Evolutionary conservation across 2,113 vertebrate genomes (phyloP).

Genomic region (Chauna torquata): DNA sequence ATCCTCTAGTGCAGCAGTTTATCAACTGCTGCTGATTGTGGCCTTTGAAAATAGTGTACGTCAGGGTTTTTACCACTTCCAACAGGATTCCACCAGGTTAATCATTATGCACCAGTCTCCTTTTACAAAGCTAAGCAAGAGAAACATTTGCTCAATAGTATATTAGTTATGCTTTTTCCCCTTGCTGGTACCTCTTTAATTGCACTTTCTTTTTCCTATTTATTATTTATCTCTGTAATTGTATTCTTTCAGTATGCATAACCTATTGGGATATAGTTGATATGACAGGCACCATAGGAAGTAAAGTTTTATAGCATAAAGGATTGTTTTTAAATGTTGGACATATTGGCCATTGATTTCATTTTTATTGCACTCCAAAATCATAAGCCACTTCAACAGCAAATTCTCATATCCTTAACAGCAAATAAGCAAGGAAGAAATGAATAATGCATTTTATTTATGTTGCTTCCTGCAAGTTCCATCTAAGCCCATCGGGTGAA

Average conservation of each 20-base stretch:
- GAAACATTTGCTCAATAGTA: neutral
- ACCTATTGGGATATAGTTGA: neutral
- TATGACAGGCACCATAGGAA: neutral
- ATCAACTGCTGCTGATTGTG: neutral
- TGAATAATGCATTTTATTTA: slow-evolving; percentile 61
- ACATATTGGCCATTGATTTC: neutral
- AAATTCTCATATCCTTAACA: slow-evolving; percentile 11
- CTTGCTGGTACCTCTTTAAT: neutral
- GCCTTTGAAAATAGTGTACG: neutral
- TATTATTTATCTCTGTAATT: slow-evolving; percentile 1
- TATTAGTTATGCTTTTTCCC: neutral
- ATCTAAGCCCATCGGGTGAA: neutral
- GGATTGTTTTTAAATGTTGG: neutral
- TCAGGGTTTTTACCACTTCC: neutral
- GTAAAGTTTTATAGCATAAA: neutral
- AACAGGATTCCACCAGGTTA: neutral
- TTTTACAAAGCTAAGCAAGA: neutral
- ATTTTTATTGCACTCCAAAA: slow-evolving; percentile 42
- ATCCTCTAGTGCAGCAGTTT: neutral
- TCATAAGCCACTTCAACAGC: slow-evolving; percentile 15
- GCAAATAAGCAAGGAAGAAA: slow-evolving; percentile 43
- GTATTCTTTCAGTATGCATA: neutral
- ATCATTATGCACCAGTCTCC: neutral
- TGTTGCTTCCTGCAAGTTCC: slow-evolving; percentile 8
- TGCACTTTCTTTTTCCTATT: neutral